Evolutionary conservation across 2,888 invertebrate species (phyloP), one percentile per base, ranked within the genome.

Genomic region (Standfussiana lucernea): DNA sequence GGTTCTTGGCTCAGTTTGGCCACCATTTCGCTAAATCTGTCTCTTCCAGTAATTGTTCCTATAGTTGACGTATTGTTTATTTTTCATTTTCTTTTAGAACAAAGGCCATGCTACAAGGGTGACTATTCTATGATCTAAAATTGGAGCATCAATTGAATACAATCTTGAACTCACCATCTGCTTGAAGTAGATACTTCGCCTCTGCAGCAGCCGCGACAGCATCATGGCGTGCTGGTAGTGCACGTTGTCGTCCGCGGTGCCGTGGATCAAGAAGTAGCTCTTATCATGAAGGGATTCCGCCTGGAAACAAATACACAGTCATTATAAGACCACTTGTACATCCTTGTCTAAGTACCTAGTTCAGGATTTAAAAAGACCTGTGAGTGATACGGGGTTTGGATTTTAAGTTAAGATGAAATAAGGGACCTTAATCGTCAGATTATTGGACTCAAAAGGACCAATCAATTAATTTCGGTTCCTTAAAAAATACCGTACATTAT

Each of bases 221-320:
- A 99, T 97, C 97, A 99, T 99, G 15, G 99, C 98, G 94, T 99
- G 99, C 93, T 99, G 99, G 95, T 99, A 99, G 94, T 99, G 99
- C 1, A 99, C 99, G 94, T 99, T 99, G 93, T 99, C 99, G 91
- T 99, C 99, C 28, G 98, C 98, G 7, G 99, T 99, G 76, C 99
- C 99, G 94, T 99, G 99, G 79, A 99, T 98, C 75, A 99, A 95
- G 93, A 99, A 98, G 94, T 98, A 99, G 83, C 98, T 97, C 93
- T 99, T 99, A 89, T 97, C 97, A 15, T 97, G 94, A 85, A 97
- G 93, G 0, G 95, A 93, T 5, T 93, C 94, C 83, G 93, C 94
- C 96, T 96, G 7, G 28, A 50, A 21, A 50, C 4, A 79, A 24
- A 37, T 18, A 13, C 24, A 53, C 11, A 28, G 13, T 50, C 15